Evolutionary conservation across 2,113 vertebrate species (phyloP), one percentile per base, ranked within the genome.

Genomic region (Sturnus vulgaris): DNA sequence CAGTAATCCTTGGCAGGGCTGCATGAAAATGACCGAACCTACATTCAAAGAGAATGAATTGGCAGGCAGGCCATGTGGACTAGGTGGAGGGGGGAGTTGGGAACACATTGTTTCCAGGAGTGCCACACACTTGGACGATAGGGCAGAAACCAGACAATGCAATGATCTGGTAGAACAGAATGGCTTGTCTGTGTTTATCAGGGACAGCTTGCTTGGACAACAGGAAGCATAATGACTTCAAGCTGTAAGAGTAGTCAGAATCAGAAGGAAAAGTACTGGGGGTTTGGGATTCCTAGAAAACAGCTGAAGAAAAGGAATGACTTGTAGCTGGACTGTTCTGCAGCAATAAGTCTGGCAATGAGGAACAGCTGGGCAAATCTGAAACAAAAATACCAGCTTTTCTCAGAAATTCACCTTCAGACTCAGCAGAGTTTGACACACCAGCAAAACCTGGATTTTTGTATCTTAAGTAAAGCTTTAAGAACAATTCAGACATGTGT

Each of bases 41-140:
- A 59, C 55, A 60, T 24, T 76, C 52, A 70, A 80, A 84, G 79
- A 73, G 71, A 93, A 52, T 9, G 68, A 79, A 76, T 33, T 72
- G 66, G 85, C 90, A 92, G 39, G 86, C 63, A 25, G 63, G n/a
- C n/a, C 7, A 1, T 16, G 60, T 44, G 88, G 73, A 81, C 47
- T 25, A 60, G 84, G 92, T 64, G 84, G 78, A 85, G 42, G 25
- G 17, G 70, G 70, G 30, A 82, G 61, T 11, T 44, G 50, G 66
- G 84, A 91, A 87, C 83, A 86, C 69, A 27, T 27, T 73, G 80
- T 88, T 86, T 94, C 76, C 79, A 86, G 71, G 33, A 83, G 89
- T 24, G 55, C 84, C 78, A 82, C 82, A 86, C 71, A 40, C 86
- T 78, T 44, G 0, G 4, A 75, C 1, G 2, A 40, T 2, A 56